Conservation (phyloP, 2,797 vertebrate species). For the Hylomyscus alleni region DNA sequence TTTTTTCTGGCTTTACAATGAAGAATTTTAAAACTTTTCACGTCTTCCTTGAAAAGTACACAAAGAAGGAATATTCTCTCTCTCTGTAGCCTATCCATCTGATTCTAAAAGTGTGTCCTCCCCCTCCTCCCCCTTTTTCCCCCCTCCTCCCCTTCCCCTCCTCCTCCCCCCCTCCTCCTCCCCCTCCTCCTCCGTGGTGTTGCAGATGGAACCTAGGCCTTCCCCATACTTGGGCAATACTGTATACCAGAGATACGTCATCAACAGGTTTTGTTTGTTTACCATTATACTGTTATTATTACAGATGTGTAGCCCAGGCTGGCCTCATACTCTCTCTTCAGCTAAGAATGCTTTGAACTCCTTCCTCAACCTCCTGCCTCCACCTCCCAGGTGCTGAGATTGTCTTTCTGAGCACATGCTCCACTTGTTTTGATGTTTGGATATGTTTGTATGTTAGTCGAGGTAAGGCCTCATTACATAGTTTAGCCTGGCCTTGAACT, state of each 20-base stretch:
- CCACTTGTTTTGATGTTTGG: not conserved
- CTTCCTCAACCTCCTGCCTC: not conserved
- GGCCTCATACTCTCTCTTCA: not conserved
- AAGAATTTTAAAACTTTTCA: slow-evolving; percentile 61
- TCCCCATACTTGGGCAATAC: not conserved
- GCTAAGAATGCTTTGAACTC: not conserved
- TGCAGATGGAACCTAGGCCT: not conserved
- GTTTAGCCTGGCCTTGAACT: not conserved
- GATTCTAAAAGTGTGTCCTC: not conserved
- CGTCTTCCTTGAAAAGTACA: not conserved
- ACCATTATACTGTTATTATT: not conserved
- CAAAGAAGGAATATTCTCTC: not conserved
- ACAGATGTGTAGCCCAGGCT: not conserved
- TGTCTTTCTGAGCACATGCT: not conserved
- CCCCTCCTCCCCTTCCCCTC: not conserved
- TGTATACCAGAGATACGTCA: not conserved
- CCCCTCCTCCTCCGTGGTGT: not conserved
- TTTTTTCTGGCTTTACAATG: slow-evolving; percentile 3
- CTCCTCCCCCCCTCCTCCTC: not conserved
- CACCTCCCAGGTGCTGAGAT: not conserved
- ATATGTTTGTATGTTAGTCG: not conserved
- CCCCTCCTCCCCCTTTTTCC: too few relatives aligned
- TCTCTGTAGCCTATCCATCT: not conserved
- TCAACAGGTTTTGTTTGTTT: not conserved
- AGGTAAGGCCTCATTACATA: not conserved